These are phyloP conservation scores for Plectus sambesii DNA, from an alignment of 1,140 invertebrate species.

Conservation along the genomic window DNA sequence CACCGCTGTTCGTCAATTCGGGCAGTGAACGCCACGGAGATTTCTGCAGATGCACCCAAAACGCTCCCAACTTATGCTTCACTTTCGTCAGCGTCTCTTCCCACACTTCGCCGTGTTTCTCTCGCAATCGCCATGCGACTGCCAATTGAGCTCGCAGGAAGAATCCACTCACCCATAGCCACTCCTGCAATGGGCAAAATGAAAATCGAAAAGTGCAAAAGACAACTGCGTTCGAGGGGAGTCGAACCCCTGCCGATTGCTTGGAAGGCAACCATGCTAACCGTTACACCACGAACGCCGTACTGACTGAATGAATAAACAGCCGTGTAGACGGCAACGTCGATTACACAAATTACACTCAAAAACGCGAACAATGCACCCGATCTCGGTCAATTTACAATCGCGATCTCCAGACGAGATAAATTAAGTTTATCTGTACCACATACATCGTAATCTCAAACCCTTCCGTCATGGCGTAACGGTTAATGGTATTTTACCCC, in stretches of 20 bases:
- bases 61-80: slow-evolving; percentile 56
- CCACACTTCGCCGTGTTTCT: slow-evolving; percentile 53
- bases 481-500: slow-evolving; percentile 14
- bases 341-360: slow-evolving; percentile 20
- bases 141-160: slow-evolving; percentile 74
- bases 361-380: slow-evolving; percentile 9
- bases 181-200: slow-evolving; percentile 58
- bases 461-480: neutral
- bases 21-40: slow-evolving; percentile 81
- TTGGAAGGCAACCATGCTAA: no score
- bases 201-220: neutral
- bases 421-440: neutral
- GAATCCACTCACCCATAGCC: slow-evolving; percentile 89
- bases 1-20: slow-evolving; percentile 83
- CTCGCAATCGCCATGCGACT: slow-evolving; percentile 58
- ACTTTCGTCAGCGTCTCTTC: slow-evolving; percentile 60
- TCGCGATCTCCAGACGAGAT: neutral
- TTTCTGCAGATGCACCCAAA: slow-evolving; percentile 50
- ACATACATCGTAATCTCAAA: neutral
- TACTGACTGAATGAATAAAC: no score
- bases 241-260: no score
- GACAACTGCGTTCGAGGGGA: no score
- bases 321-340: no score
- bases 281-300: no score
- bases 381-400: no score